These are phyloP conservation scores for Cephus cinctus DNA, from an alignment of 1,140 invertebrate genomes.

Conservation along the genomic window DNA sequence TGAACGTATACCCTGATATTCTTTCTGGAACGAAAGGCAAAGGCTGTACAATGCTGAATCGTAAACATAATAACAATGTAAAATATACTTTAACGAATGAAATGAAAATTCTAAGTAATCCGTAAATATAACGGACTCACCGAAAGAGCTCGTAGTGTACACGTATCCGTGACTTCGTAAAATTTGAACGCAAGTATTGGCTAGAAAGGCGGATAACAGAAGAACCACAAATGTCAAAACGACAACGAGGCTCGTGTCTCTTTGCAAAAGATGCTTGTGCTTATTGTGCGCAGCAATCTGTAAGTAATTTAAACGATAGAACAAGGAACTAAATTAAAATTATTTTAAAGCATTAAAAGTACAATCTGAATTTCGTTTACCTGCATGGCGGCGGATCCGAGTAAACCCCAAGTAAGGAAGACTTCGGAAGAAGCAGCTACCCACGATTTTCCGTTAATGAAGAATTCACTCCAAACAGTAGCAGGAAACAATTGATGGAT, in stretches of 20 bases:
- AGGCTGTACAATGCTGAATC: too few relatives aligned
- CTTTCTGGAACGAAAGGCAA: slow-evolving; percentile 63
- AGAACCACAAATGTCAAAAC: slow-evolving; percentile 75
- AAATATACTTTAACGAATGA: too few relatives aligned
- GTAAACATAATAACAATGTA: too few relatives aligned
- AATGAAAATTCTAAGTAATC: too few relatives aligned
- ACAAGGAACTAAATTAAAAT: background rate
- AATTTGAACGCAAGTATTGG: slow-evolving; percentile 77
- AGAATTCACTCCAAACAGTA: slow-evolving; percentile 80
- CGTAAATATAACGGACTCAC: too few relatives aligned
- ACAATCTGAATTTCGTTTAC: slow-evolving; percentile 46
- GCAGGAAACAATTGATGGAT: slow-evolving; percentile 71
- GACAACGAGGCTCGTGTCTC: slow-evolving; percentile 78
- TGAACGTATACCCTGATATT: slow-evolving; percentile 70
- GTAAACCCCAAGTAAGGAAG: slow-evolving; percentile 85
- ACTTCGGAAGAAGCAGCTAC: slow-evolving; percentile 82
- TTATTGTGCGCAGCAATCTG: slow-evolving; percentile 68
- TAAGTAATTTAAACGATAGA: slow-evolving; percentile 10
- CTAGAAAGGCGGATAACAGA: slow-evolving; percentile 72
- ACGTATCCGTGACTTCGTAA: slow-evolving; percentile 68
- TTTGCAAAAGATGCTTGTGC: slow-evolving; percentile 69
- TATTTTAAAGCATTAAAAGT: slow-evolving; percentile 34
- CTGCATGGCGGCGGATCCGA: slow-evolving; percentile 84
- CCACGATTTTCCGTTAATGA: slow-evolving; percentile 73
- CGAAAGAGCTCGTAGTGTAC: slow-evolving; percentile 82